A percentile compares a stretch with the other conserved stretches of the same genome.
phyloP scores from a whole-genome alignment of 2,888 invertebrate species.

The Epirrita christyi region DNA sequence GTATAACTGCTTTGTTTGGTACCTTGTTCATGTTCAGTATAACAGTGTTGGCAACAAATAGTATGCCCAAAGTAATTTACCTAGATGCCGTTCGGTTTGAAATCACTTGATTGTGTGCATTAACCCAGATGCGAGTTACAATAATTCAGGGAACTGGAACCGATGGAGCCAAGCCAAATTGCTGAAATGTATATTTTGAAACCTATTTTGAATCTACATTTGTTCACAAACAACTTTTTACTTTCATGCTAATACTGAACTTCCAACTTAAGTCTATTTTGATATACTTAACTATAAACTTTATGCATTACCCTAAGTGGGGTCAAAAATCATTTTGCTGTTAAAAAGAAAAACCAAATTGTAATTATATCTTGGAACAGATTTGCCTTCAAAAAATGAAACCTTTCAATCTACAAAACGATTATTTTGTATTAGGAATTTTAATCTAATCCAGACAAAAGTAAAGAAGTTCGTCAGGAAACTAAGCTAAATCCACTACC shows the following conservation, averaged over 20 bases:
- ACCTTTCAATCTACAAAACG: too few relatives aligned
- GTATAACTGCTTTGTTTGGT: conserved; percentile 4
- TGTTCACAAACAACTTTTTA: neutral
- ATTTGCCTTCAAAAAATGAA: too few relatives aligned
- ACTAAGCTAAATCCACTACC: too few relatives aligned
- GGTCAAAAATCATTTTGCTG: too few relatives aligned
- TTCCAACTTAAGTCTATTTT: neutral
- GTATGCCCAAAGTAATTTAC: conserved; percentile 19
- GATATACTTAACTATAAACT: too few relatives aligned
- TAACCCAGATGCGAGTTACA: conserved; percentile 53
- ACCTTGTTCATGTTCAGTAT: conserved; percentile 3
- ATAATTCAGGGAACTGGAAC: conserved; percentile 43
- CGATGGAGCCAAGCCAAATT: conserved; percentile 58
- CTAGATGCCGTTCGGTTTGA: conserved; percentile 22
- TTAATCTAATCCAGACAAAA: too few relatives aligned
- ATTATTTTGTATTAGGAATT: too few relatives aligned
- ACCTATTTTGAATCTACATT: conserved; percentile 8
- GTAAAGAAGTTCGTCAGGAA: too few relatives aligned
- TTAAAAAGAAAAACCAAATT: too few relatives aligned
- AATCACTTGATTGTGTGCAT: conserved; percentile 38
- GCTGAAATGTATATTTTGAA: conserved; percentile 34
- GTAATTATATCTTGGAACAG: too few relatives aligned
- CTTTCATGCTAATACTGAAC: neutral
- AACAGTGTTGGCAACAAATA: conserved; percentile 13
- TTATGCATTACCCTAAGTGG: too few relatives aligned